A percentile compares a stretch with the other conserved stretches of the same genome.
Evolutionary conservation across 37 sponge, comb jelly and placozoan genomes (phyloP).

Genomic region (Eunapius fragilis): DNA sequence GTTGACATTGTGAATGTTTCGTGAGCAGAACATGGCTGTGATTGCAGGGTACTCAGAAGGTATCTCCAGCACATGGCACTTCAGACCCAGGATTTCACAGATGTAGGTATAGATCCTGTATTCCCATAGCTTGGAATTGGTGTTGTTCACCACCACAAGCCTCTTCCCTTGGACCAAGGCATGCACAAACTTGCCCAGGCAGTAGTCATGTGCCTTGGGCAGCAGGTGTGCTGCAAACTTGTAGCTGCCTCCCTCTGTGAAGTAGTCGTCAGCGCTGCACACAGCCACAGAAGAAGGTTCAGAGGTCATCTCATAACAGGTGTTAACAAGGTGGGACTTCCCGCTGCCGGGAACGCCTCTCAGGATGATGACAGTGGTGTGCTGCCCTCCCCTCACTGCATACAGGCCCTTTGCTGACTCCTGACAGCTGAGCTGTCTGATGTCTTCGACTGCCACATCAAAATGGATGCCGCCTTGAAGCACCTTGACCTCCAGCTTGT

Average conservation of each 20-base stretch:
- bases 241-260: conserved; percentile 52
- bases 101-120: conserved; percentile 69
- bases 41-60: conserved; percentile 42
- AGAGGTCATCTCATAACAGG: conserved; percentile 41
- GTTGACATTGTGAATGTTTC: conserved; percentile 70
- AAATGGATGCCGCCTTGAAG: neutral
- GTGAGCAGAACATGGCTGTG: conserved; percentile 32
- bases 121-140: conserved; percentile 81
- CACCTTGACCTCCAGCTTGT: neutral
- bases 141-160: conserved; percentile 85
- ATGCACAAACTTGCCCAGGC: conserved; percentile 54
- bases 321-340: conserved; percentile 68
- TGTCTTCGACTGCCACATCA: conserved; percentile 20
- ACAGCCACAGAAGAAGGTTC: conserved; percentile 30
- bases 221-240: conserved; percentile 45
- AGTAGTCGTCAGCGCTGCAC: conserved; percentile 80
- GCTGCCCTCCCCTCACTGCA: neutral
- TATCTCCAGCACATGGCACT: conserved; percentile 63
- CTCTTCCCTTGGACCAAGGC: conserved; percentile 33
- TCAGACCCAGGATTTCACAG: conserved; percentile 37
- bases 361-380: conserved; percentile 71
- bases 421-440: conserved; percentile 12
- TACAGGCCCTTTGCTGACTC: neutral
- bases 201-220: conserved; percentile 67
- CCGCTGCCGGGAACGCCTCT: conserved; percentile 90